Percentiles rank a stretch among this genome's conserved stretches.
phyloP scores from a whole-genome alignment of 2,888 invertebrate species.

The Sabatieria punctata region DNA sequence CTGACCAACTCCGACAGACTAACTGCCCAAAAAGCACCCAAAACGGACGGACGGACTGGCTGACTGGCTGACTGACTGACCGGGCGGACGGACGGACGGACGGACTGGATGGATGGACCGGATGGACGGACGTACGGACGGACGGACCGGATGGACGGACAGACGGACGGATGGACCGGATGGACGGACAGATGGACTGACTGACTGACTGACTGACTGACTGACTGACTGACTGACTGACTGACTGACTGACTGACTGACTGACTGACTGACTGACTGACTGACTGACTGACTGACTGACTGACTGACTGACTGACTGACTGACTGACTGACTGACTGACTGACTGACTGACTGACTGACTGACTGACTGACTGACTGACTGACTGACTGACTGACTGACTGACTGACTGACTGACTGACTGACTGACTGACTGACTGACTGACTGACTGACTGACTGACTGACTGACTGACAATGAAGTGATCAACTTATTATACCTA shows the following conservation, averaged over 20 bases:
- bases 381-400: background rate
- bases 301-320: background rate
- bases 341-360: background rate
- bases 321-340: background rate
- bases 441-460: conserved; percentile 1
- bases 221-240: background rate
- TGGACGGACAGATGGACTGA: background rate
- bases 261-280: background rate
- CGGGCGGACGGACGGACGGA: too few species aligned
- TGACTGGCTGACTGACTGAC: too few species aligned
- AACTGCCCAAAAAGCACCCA: too few species aligned
- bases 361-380: background rate
- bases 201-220: background rate
- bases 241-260: background rate
- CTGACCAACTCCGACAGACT: too few species aligned
- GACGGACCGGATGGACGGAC: too few species aligned
- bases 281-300: background rate
- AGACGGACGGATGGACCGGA: too few species aligned
- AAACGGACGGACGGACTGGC: too few species aligned
- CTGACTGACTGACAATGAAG: conserved; percentile 1
- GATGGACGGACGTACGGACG: too few species aligned
- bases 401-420: conserved; percentile 1
- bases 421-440: conserved; percentile 1
- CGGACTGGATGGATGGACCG: too few species aligned
- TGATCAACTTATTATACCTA: too few species aligned